Evolutionary conservation across 2,113 vertebrate species (phyloP).

Genomic region (Gopherus flavomarginatus): DNA sequence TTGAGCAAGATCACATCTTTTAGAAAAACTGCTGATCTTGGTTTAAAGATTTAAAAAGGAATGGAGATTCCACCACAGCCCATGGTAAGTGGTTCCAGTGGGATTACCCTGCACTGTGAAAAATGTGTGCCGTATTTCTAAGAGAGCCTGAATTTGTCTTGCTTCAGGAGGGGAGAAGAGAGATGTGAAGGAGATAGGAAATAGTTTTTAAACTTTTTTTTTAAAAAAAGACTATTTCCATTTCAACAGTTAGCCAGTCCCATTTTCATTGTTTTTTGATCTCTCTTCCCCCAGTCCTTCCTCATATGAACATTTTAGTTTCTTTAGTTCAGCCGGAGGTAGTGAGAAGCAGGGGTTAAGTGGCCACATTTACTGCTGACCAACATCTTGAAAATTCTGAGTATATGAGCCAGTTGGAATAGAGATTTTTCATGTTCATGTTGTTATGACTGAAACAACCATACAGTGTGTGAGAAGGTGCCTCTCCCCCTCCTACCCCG

Average conservation of each 20-base stretch:
- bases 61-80: not conserved
- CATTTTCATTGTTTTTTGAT: not conserved
- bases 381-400: not conserved
- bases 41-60: conserved; percentile 21
- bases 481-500: too few relatives aligned
- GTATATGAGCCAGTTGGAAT: not conserved
- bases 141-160: not conserved
- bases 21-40: not conserved
- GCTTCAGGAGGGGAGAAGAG: not conserved
- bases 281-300: not conserved
- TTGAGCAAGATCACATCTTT: not conserved
- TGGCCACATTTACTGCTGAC: not conserved
- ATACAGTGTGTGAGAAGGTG: not conserved
- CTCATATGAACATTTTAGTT: not conserved
- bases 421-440: not conserved
- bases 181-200: not conserved
- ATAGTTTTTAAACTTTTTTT: too few relatives aligned
- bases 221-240: too few relatives aligned
- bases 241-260: not conserved
- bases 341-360: not conserved
- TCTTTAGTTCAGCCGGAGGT: not conserved
- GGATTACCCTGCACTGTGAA: not conserved
- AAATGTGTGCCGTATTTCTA: conserved; percentile 10
- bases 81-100: not conserved
- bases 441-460: not conserved